Evolutionary conservation across 2,113 vertebrate genomes (phyloP).

Genomic region (Crotalus horridus): DNA sequence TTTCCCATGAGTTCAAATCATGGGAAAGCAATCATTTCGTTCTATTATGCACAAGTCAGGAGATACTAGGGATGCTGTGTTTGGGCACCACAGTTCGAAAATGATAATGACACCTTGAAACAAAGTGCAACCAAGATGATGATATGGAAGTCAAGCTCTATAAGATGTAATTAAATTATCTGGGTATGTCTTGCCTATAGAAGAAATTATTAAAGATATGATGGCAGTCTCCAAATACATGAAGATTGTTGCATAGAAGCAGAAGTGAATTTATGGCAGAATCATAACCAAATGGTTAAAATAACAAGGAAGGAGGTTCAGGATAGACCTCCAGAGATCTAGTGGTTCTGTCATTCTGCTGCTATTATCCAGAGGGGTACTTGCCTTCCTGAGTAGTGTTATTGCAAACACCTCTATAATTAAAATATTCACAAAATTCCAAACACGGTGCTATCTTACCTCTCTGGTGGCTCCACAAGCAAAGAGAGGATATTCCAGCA

Average conservation of each 20-base stretch:
- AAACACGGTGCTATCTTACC: background rate
- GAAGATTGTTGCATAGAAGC: background rate
- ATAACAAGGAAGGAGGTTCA: background rate
- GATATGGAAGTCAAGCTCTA: background rate
- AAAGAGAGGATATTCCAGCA: background rate
- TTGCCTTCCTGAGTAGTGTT: background rate
- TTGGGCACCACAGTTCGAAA: background rate
- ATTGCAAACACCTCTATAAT: background rate
- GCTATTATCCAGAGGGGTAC: background rate
- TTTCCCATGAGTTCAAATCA: background rate
- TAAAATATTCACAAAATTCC: background rate
- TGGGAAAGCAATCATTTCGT: background rate
- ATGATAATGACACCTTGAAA: background rate
- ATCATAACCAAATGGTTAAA: background rate
- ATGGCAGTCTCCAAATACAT: background rate
- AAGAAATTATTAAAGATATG: background rate
- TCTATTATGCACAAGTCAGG: background rate
- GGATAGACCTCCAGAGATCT: background rate
- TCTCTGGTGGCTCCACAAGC: conserved; percentile 21
- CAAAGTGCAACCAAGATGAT: background rate
- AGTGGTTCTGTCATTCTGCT: background rate
- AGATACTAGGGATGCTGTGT: background rate
- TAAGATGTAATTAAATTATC: background rate
- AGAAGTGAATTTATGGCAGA: background rate
- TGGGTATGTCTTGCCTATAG: background rate